Evolutionary conservation across 2,888 invertebrate species (phyloP).

Genomic region (Tachina lurida): DNA sequence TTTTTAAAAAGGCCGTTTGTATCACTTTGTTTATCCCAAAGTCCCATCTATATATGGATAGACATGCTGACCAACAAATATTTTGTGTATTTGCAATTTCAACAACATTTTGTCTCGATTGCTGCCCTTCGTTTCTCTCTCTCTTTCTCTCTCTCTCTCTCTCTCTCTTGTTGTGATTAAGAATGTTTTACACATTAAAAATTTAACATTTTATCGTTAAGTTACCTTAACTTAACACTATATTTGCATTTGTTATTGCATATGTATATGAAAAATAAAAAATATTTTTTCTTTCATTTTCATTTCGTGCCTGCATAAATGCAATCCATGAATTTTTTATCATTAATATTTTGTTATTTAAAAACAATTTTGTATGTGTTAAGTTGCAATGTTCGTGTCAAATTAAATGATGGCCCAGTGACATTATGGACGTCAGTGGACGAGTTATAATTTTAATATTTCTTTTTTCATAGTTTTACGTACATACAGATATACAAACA

Average conservation of each 20-base stretch:
- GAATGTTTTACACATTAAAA: constrained; percentile 51
- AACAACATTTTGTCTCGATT: neutral
- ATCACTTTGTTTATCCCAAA: neutral
- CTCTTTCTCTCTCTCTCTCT: neutral
- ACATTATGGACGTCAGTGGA: constrained; percentile 60
- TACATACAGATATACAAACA: neutral
- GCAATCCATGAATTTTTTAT: neutral
- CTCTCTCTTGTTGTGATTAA: neutral
- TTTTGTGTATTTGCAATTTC: neutral
- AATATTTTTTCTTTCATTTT: constrained; percentile 1
- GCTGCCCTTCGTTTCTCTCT: neutral
- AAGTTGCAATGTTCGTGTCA: constrained; percentile 68
- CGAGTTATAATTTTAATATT: constrained; percentile 44
- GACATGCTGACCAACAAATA: neutral
- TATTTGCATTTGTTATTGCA: constrained; percentile 26
- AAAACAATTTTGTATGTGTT: constrained; percentile 46
- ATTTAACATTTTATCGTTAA: constrained; percentile 48
- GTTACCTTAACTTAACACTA: constrained; percentile 46
- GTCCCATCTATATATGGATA: neutral
- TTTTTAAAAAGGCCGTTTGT: neutral
- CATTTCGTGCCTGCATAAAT: neutral
- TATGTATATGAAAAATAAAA: neutral
- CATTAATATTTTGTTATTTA: neutral
- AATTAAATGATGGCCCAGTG: constrained; percentile 66
- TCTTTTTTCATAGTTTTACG: constrained; percentile 7